phyloP scores from a whole-genome alignment of 1,140 invertebrate species.

The Trichonephila clavipes region DNA sequence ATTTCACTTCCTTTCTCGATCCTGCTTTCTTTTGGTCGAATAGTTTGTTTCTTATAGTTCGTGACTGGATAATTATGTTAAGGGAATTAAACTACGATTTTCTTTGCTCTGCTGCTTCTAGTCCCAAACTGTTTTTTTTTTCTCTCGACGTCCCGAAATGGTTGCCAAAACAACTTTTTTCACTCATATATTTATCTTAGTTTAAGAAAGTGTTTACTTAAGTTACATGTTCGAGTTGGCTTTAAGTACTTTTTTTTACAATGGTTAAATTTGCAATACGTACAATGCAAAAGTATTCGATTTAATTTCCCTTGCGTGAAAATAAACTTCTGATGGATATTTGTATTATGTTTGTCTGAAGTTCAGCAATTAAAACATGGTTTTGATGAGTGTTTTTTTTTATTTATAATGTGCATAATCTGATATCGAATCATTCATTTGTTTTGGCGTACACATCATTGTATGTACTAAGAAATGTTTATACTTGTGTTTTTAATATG shows the following conservation, averaged over 20 bases:
- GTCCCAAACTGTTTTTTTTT: neutral
- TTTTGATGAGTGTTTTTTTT: too few species aligned
- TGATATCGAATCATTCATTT: too few species aligned
- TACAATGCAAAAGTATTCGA: too few species aligned
- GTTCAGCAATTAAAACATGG: too few species aligned
- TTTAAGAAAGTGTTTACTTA: neutral
- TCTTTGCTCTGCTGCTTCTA: neutral
- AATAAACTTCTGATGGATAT: too few species aligned
- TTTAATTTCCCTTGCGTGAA: too few species aligned
- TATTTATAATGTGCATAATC: too few species aligned
- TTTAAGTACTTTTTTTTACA: neutral
- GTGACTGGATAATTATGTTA: conserved; percentile 58
- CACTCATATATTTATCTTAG: neutral
- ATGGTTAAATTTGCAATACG: too few species aligned
- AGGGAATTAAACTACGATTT: conserved; percentile 65
- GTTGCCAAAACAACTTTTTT: neutral
- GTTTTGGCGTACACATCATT: too few species aligned
- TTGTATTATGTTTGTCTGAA: too few species aligned
- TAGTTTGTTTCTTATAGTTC: conserved; percentile 47
- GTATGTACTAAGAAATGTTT: too few species aligned
- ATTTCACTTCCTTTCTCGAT: neutral
- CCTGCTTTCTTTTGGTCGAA: conserved; percentile 31
- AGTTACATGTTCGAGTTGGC: neutral
- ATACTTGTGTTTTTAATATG: too few species aligned
- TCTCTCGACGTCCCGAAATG: neutral